These are phyloP conservation scores for Hanleya hanleyi DNA, from an alignment of 2,888 invertebrate genomes.

Conservation along the genomic window DNA sequence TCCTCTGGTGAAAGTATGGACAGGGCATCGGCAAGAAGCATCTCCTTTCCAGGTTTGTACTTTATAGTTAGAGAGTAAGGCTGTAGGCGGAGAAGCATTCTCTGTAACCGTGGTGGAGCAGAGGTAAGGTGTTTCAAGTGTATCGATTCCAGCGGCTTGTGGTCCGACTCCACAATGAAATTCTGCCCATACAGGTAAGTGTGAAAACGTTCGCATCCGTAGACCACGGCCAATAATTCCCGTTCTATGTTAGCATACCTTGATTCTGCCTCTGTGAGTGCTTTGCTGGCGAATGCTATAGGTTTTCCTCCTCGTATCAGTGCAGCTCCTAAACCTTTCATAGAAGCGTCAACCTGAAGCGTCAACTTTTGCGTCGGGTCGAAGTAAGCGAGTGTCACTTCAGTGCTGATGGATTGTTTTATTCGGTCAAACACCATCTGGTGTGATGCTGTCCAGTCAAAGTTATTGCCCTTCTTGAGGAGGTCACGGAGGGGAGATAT, in stretches of 20 bases:
- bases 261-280: conserved; percentile 20
- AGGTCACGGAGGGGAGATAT: conserved; percentile 24
- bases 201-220: conserved; percentile 28
- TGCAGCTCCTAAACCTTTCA: conserved; percentile 29
- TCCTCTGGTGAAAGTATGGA: conserved; percentile 11
- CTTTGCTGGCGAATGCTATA: conserved; percentile 29
- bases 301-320: conserved; percentile 27
- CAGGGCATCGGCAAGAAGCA: conserved; percentile 36
- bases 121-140: conserved; percentile 18
- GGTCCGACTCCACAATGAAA: conserved; percentile 23
- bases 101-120: conserved; percentile 31
- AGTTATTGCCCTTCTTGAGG: conserved; percentile 17
- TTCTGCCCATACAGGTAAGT: conserved; percentile 26
- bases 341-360: conserved; percentile 22
- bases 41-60: conserved; percentile 33
- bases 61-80: conserved; percentile 26
- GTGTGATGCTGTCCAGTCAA: conserved; percentile 29
- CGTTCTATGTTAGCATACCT: conserved; percentile 34
- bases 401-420: conserved; percentile 8
- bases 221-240: conserved; percentile 37
- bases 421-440: too few relatives aligned
- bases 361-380: conserved; percentile 10
- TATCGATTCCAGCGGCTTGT: conserved; percentile 35
- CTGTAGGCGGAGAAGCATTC: conserved; percentile 33
- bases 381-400: conserved; percentile 19